Evolutionary conservation across 2,888 invertebrate genomes (phyloP), one percentile per base, ranked within the genome.

Genomic region (Apotomis turbidana): DNA sequence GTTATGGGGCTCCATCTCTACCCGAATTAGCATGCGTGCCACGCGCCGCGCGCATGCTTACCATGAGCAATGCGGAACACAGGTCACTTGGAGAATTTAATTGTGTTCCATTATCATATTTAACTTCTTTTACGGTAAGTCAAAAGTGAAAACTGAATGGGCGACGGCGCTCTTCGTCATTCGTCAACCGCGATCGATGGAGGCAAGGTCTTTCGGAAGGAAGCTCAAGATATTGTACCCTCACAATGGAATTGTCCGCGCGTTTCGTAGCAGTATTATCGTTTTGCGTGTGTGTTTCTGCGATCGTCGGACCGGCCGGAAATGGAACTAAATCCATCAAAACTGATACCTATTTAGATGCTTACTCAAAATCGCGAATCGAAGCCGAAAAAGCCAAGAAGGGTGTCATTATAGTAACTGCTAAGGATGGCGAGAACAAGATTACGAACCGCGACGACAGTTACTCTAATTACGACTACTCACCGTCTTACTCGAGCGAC

Each of bases 331-430:
- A 90, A 79, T 70, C 79, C 13, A 27, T 74, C 79, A 91, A 91
- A 82, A 89, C 88, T 1, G 96, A 96, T 83, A 95, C 95, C 3
- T 96, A 96, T 79, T 85, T 96, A 77, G 95, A 95, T 57, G 96
- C 96, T 3, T 94, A 95, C 78, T 94, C 94, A 5, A 94, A 95
- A 78, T 95, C 95, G 27, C 85, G 80, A 83, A 91, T 84, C 81
- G 93, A 85, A 86, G 94, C 87, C 77, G 94, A 87, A 83, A 91
- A 88, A 80, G 89, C 90, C 70, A 90, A 89, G 76, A 88, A 90
- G 83, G 90, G 87, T 75, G 93, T 88, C 64, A 85, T 89, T 75
- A 94, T 90, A 80, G 84, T 90, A 81, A 94, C 90, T 44, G 92
- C 89, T 27, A 92, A 92, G 76, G 92, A 92, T 74, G 91, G 90